A percentile compares a stretch with the other conserved stretches of the same genome.
Conservation (phyloP, 2,113 vertebrate genomes). For the Nestor notabilis region DNA sequence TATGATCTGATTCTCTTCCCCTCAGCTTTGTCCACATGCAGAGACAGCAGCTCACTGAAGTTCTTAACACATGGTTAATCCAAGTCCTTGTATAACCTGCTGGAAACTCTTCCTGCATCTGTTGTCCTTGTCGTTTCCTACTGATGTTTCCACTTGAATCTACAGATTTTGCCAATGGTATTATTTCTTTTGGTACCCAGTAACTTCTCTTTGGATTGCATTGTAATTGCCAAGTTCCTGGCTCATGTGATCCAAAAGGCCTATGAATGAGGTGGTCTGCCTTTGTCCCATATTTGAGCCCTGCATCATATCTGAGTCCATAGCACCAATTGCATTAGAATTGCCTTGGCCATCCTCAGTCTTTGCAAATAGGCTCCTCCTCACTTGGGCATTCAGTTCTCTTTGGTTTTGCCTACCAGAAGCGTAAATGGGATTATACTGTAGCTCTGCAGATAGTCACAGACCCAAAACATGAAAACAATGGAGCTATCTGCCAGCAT, state of each 20-base stretch:
- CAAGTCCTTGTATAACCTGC: background rate
- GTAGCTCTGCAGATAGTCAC: background rate
- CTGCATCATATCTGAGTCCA: background rate
- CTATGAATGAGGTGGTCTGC: background rate
- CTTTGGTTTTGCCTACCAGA: background rate
- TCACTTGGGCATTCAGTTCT: background rate
- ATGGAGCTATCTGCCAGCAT: background rate
- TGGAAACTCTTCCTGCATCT: background rate
- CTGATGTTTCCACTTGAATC: background rate
- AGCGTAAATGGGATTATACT: background rate
- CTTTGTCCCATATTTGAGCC: background rate
- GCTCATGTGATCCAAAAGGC: background rate
- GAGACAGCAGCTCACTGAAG: background rate
- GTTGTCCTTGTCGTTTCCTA: fast-evolving
- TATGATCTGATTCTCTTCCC: background rate
- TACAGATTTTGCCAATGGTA: background rate
- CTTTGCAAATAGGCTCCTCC: background rate
- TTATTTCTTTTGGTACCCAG: background rate
- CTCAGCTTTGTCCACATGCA: background rate
- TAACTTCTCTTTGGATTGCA: background rate
- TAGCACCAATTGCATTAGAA: background rate
- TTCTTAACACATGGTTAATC: fast-evolving
- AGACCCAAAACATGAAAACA: background rate
- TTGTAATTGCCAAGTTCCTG: background rate
- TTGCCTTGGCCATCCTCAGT: background rate